Evolutionary conservation across 2,888 invertebrate genomes (phyloP).

Genomic region (Sialis fuliginosa): DNA sequence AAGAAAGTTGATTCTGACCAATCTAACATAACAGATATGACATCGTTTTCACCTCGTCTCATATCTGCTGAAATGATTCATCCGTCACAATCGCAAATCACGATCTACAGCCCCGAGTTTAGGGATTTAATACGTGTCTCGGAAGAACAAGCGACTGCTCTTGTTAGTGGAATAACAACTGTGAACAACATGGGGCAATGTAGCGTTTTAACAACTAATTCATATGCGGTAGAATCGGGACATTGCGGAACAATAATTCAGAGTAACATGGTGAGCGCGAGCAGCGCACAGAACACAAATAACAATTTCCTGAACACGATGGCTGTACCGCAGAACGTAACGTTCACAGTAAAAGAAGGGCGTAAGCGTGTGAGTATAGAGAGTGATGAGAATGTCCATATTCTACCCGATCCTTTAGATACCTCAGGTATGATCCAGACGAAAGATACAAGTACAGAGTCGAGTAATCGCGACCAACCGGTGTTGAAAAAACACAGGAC

Average conservation of each 20-base stretch:
- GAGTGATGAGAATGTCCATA: not conserved
- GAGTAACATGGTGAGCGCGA: not conserved
- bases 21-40: constrained; percentile 2
- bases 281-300: not conserved
- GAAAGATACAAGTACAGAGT: not conserved
- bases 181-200: constrained; percentile 5
- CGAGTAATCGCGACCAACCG: not conserved
- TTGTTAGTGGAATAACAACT: constrained; percentile 1
- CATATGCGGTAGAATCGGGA: constrained; percentile 2
- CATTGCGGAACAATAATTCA: constrained; percentile 4
- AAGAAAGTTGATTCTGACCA: constrained; percentile 2
- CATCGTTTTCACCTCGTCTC: constrained; percentile 4
- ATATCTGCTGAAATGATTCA: constrained; percentile 5
- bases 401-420: not conserved
- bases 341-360: constrained; percentile 2
- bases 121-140: constrained; percentile 4
- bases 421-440: not conserved
- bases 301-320: constrained; percentile 4
- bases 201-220: constrained; percentile 4
- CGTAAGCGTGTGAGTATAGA: not conserved
- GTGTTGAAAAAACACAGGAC: not conserved
- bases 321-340: constrained; percentile 1
- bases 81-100: constrained; percentile 4
- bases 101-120: constrained; percentile 5
- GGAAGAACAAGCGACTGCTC: constrained; percentile 2